phyloP scores from a whole-genome alignment of 2,797 vertebrate species.

The Pangasius macronema region DNA sequence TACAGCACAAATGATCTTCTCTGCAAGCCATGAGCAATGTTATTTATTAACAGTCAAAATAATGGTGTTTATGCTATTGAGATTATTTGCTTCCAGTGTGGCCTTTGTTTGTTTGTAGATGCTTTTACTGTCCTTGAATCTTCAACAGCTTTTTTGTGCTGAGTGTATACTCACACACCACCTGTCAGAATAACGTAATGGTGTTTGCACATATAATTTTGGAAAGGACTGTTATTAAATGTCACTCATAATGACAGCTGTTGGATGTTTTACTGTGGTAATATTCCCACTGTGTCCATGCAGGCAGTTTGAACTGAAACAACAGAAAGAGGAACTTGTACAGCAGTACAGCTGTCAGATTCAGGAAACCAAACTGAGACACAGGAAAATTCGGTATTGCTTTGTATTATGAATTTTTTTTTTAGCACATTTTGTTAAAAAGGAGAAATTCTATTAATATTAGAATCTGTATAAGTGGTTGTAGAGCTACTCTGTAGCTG shows the following conservation, averaged over 20 bases:
- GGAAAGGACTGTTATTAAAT: not conserved
- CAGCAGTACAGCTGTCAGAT: conserved; percentile 74
- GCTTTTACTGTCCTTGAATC: conserved; percentile 22
- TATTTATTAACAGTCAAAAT: not conserved
- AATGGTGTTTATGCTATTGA: not conserved
- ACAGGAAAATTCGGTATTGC: conserved; percentile 72
- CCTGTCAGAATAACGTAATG: conserved; percentile 14
- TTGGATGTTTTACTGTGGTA: conserved; percentile 23
- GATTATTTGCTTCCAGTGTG: not conserved
- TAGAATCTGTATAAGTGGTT: not conserved
- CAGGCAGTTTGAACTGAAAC: conserved; percentile 69
- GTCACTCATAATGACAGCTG: conserved; percentile 3
- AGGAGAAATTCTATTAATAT: not conserved
- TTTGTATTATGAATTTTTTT: not conserved
- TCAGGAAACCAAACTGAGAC: conserved; percentile 75
- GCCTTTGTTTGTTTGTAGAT: not conserved
- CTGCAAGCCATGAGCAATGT: not conserved
- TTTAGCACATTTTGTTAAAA: not conserved
- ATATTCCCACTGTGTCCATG: conserved; percentile 27
- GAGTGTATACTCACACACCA: conserved; percentile 5
- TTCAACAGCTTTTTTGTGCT: conserved; percentile 30
- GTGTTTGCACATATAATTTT: conserved; percentile 18
- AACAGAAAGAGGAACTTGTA: conserved; percentile 66
- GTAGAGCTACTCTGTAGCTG: not conserved
- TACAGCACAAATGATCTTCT: not conserved